Base-by-base conservation (phyloP, 2,888 invertebrate species). In the Chloromyia formosa region DNA sequence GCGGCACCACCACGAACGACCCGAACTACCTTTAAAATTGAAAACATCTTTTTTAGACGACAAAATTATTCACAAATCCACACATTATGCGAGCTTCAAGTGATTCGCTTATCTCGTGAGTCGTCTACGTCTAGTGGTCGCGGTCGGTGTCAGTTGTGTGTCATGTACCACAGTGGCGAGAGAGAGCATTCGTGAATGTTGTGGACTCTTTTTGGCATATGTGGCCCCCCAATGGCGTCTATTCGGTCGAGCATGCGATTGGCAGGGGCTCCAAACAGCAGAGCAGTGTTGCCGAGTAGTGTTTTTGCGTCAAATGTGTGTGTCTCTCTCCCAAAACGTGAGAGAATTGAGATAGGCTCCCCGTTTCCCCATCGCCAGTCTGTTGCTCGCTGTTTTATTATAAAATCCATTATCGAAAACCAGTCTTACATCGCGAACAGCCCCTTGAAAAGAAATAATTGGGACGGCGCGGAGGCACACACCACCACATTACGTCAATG, bases 51-150 rank as follows among this genome's bases (percentile, higher is more conserved):
- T 62, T 62, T 35, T 35, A 62, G 35, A 23, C 9, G 35, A 61
- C 49, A 22, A 69, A 35, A 42, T 40, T 22, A 49, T 69, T 53
- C 20, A 54, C 22, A 22, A 49, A 49, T 66, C 49, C 12, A 45
- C 61, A 61, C 61, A 61, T 61, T 12, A 69, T 53, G 68, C 27
- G 68, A 69, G 54, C 23, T 69, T 69, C 23, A 69, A 53, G 68
- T 53, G 68, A 69, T 54, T 69, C 54, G 53, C 53, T 69, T 27
- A 69, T 69, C 54, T 35, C 27, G 53, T 40, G 40, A n/a, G 40
- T 40, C 42, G 40, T 61, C 14, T n/a, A n/a, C n/a, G 60, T 23
- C 60, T 35, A 35, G 62, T 9, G 18, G 23, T 16, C 61, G 61
- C 12, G 1, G 49, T 49, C 27, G 14, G 14, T 61, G 61, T 35